These are phyloP conservation scores for Nesidiocoris tenuis DNA, from an alignment of 2,888 invertebrate species.

Conservation along the genomic window DNA sequence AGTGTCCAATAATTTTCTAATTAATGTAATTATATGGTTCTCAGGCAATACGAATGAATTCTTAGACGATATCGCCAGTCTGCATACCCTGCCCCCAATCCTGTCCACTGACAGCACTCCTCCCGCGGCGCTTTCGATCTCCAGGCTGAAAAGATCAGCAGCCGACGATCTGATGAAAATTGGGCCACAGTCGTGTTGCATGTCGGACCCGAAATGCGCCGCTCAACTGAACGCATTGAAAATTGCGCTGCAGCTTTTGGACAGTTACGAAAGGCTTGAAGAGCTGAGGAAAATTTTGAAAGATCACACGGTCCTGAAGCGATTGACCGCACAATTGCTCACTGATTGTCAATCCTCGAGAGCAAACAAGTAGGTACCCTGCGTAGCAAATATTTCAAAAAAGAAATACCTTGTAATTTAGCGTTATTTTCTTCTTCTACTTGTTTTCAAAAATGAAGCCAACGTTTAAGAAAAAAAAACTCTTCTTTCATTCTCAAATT, in stretches of 20 bases:
- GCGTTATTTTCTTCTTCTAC: too few relatives aligned
- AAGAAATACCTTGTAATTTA: too few relatives aligned
- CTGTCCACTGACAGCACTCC: not conserved
- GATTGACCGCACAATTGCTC: not conserved
- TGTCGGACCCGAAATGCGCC: conserved; percentile 1
- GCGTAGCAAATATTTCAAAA: too few relatives aligned
- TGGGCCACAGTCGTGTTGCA: not conserved
- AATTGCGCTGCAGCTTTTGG: not conserved
- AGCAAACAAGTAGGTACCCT: too few relatives aligned
- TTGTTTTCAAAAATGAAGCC: too few relatives aligned
- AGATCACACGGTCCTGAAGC: conserved; percentile 2
- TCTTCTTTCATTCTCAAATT: too few relatives aligned
- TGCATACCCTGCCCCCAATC: conserved; percentile 1
- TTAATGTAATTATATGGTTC: not conserved
- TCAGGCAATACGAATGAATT: conserved; percentile 13
- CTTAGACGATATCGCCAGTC: not conserved
- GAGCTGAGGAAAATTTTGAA: not conserved
- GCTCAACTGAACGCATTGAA: not conserved
- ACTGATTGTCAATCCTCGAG: conserved; percentile 8
- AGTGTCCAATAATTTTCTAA: too few relatives aligned
- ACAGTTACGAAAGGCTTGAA: not conserved
- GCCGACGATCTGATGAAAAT: conserved; percentile 23
- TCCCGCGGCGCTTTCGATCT: conserved; percentile 1
- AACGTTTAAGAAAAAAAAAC: too few relatives aligned
- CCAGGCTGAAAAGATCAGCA: not conserved